Percentiles rank a stretch among this genome's conserved stretches.
Evolutionary conservation across 2,113 vertebrate genomes (phyloP).

Genomic region (Alligator mississippiensis): DNA sequence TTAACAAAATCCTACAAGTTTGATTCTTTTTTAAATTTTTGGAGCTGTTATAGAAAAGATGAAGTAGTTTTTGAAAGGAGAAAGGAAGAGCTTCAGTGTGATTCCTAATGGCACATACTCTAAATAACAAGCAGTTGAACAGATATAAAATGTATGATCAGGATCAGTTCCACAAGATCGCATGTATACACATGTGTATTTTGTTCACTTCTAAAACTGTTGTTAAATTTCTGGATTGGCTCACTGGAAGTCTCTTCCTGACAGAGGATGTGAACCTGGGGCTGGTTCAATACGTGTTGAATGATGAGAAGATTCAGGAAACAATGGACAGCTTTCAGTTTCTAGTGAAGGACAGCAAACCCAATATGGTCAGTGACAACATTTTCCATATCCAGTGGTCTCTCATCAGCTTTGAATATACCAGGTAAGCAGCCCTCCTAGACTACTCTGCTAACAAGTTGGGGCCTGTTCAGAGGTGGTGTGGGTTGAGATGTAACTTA

Average conservation of each 20-base stretch:
- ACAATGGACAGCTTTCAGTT: constrained; percentile 93
- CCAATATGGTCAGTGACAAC: constrained; percentile 90
- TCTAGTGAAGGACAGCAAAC: constrained; percentile 94
- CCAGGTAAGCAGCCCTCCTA: constrained; percentile 77
- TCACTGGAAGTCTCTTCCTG: background rate
- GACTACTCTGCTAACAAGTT: background rate
- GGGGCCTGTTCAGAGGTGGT: background rate
- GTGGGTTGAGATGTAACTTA: background rate
- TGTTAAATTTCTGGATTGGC: background rate
- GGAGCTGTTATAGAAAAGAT: background rate
- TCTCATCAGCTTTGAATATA: constrained; percentile 90
- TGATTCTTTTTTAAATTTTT: background rate
- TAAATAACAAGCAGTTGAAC: background rate
- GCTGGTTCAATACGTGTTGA: constrained; percentile 89
- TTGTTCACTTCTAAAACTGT: rapidly evolving
- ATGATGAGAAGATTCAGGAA: constrained; percentile 83
- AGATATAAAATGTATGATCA: rapidly evolving
- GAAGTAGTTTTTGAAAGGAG: background rate
- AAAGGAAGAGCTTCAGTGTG: background rate
- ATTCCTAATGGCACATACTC: background rate
- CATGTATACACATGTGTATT: rapidly evolving
- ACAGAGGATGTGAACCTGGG: constrained; percentile 94
- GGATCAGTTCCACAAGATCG: rapidly evolving
- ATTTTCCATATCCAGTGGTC: constrained; percentile 98
- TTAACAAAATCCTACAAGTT: background rate